A percentile compares a stretch with the other conserved stretches of the same genome.
Conservation (phyloP, 2,888 invertebrate genomes). For the Aquatica leii region DNA sequence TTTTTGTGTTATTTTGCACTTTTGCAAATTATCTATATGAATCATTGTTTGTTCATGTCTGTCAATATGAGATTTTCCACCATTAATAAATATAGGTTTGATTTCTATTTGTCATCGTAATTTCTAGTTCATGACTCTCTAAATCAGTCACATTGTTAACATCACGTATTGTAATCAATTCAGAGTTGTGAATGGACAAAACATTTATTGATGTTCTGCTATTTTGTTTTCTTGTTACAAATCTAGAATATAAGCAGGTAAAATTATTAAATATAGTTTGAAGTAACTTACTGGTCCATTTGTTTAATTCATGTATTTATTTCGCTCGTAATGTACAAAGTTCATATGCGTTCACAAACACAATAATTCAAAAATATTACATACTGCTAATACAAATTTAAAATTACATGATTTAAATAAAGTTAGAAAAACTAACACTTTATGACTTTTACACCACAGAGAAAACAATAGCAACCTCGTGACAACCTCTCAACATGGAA, state of each 20-base stretch:
- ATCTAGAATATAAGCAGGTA: background rate
- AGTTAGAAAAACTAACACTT: too few species aligned
- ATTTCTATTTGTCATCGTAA: background rate
- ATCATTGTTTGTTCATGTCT: constrained; percentile 2
- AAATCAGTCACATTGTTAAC: background rate
- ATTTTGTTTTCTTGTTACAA: background rate
- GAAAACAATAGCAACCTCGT: too few species aligned
- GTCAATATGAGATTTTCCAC: background rate
- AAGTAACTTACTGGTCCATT: background rate
- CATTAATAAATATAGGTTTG: background rate
- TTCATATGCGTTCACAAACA: background rate
- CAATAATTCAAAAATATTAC: background rate
- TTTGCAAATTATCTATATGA: constrained; percentile 6
- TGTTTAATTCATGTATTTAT: background rate
- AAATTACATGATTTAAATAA: too few species aligned
- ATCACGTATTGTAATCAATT: background rate
- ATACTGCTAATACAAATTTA: too few species aligned
- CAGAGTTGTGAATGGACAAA: background rate
- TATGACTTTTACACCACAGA: too few species aligned
- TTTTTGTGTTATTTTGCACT: constrained; percentile 5
- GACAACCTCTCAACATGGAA: too few species aligned
- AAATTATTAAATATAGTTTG: background rate
- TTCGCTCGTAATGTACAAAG: background rate
- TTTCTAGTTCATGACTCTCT: background rate
- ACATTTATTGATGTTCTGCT: background rate